These are phyloP conservation scores for Gryllus longicercus DNA, from an alignment of 2,888 invertebrate genomes.

Conservation along the genomic window DNA sequence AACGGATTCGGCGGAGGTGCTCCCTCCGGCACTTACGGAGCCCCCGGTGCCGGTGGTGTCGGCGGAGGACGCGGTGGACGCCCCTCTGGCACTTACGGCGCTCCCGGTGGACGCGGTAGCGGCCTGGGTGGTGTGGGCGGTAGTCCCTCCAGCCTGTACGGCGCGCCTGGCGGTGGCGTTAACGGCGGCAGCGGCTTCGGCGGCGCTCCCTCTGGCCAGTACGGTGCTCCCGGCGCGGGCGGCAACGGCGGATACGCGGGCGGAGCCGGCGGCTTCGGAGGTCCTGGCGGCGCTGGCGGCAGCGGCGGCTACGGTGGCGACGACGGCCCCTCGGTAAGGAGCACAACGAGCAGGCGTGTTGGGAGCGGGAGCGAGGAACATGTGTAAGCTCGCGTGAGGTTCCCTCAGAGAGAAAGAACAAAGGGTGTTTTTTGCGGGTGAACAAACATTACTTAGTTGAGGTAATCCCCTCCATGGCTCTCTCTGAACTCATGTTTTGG, in stretches of 20 bases:
- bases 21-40: constrained; percentile 30
- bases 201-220: constrained; percentile 24
- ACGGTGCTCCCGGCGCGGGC: constrained; percentile 25
- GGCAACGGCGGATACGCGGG: constrained; percentile 24
- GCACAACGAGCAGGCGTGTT: no score
- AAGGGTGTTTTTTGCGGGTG: no score
- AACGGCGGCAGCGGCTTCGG: no score
- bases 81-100: constrained; percentile 25
- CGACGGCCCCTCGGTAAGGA: constrained; percentile 33
- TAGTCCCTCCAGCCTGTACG: no score
- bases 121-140: no score
- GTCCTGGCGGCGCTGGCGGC: constrained; percentile 22
- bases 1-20: constrained; percentile 28
- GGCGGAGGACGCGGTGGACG: constrained; percentile 26
- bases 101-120: constrained; percentile 27
- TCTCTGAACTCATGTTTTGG: no score
- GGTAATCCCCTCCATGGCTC: no score
- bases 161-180: no score
- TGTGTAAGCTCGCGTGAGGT: no score
- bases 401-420: no score
- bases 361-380: no score
- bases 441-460: no score
- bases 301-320: constrained; percentile 28
- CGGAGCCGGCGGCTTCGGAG: constrained; percentile 23
- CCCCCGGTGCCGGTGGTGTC: constrained; percentile 23